These are phyloP conservation scores for Dysidea cf. avara DNA, from an alignment of 37 sponge, comb jelly and placozoan species.

Conservation along the genomic window DNA sequence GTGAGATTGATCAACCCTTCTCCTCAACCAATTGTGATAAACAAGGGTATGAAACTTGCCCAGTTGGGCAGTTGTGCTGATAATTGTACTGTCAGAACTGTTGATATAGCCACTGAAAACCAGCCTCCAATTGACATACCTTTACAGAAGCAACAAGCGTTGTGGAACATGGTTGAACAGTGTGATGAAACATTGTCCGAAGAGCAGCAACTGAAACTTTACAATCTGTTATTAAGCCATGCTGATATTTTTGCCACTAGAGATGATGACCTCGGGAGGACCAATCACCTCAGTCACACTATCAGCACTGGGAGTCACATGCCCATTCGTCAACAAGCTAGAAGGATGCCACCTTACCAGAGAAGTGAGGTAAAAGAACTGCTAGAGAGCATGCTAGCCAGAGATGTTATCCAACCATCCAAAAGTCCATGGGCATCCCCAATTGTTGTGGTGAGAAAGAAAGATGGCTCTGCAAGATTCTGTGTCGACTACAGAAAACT, in stretches of 20 bases:
- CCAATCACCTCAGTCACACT: background rate
- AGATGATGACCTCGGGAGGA: background rate
- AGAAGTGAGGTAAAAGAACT: slow-evolving; percentile 5
- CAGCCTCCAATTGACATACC: too few species aligned
- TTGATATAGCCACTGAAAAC: too few species aligned
- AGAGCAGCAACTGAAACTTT: background rate
- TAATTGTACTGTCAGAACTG: too few species aligned
- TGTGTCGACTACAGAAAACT: background rate
- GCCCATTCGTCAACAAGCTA: slow-evolving; percentile 7
- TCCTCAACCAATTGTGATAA: background rate
- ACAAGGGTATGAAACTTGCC: slow-evolving; percentile 16
- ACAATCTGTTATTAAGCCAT: background rate
- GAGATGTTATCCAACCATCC: slow-evolving; percentile 11
- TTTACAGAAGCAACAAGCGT: slow-evolving; percentile 11
- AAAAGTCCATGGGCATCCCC: slow-evolving; percentile 29
- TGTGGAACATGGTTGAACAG: slow-evolving; percentile 5
- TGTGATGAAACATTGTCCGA: background rate
- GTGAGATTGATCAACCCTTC: slow-evolving; percentile 17
- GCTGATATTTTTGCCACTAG: slow-evolving; percentile 13
- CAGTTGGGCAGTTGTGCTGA: too few species aligned
- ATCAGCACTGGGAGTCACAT: slow-evolving; percentile 18
- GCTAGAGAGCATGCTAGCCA: slow-evolving; percentile 3
- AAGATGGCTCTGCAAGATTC: slow-evolving; percentile 4
- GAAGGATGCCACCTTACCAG: background rate
- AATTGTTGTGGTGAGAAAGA: slow-evolving; percentile 19